Conservation (phyloP, 2,113 vertebrate genomes). For the Argyrosomus japonicus region DNA sequence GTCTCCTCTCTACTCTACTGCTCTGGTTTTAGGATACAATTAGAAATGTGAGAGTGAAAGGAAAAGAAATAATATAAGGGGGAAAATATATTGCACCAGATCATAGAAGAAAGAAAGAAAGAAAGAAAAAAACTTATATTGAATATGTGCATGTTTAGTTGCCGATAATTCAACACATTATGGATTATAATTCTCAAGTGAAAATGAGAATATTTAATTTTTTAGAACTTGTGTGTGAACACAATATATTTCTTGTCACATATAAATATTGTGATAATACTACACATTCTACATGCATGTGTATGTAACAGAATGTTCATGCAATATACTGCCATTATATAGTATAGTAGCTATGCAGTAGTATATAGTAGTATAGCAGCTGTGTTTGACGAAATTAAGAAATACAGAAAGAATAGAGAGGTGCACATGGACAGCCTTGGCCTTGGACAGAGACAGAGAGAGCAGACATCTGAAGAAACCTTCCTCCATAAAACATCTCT, state of each 20-base stretch:
- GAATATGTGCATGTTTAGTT: too few relatives aligned
- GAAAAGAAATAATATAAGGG: neutral
- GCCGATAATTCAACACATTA: too few relatives aligned
- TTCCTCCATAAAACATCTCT: conserved; percentile 59
- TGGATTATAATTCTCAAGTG: too few relatives aligned
- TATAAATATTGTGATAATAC: neutral
- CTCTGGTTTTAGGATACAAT: neutral
- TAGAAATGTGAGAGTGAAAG: neutral
- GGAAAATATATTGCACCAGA: too few relatives aligned
- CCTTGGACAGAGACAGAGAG: conserved; percentile 6
- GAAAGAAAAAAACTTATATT: too few relatives aligned
- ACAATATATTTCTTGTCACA: neutral
- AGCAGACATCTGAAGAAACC: conserved; percentile 44
- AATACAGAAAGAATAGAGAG: neutral
- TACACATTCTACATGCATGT: neutral
- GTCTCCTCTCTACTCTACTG: neutral
- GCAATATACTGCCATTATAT: neutral
- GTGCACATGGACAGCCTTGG: neutral
- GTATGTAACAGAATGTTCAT: neutral
- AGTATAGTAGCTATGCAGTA: too few relatives aligned
- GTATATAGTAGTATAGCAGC: too few relatives aligned
- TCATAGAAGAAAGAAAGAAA: too few relatives aligned
- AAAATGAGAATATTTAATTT: too few relatives aligned
- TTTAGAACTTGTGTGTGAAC: neutral
- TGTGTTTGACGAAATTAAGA: neutral